Percentiles rank a stretch among this genome's conserved stretches.
These are phyloP conservation scores for Tuberolachnus salignus DNA, from an alignment of 2,888 invertebrate genomes.

Conservation along the genomic window DNA sequence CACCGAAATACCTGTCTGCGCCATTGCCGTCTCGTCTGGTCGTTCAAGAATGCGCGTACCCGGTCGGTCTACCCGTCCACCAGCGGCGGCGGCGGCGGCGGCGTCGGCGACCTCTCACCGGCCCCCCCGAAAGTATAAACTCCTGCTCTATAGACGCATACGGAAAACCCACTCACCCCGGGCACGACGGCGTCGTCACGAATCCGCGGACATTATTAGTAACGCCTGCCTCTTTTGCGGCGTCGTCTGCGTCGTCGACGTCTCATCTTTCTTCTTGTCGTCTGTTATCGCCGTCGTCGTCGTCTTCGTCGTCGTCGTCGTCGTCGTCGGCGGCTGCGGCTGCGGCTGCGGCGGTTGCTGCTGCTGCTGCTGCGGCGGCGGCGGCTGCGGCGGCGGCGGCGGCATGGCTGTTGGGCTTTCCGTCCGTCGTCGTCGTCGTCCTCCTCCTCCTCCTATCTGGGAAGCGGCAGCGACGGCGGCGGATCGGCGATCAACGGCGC, in stretches of 20 bases:
- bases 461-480: constrained; percentile 43
- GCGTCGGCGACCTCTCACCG: too few relatives aligned
- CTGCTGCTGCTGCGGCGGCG: not conserved
- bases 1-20: constrained; percentile 23
- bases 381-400: constrained; percentile 38
- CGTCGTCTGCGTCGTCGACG: not conserved
- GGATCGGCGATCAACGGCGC: constrained; percentile 16
- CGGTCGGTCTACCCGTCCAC: too few relatives aligned
- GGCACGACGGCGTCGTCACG: constrained; percentile 24
- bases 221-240: not conserved
- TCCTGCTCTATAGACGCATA: too few relatives aligned
- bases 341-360: constrained; percentile 42
- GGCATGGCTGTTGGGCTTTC: constrained; percentile 11
- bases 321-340: constrained; percentile 35
- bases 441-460: not conserved
- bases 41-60: too few relatives aligned
- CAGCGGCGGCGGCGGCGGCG: too few relatives aligned
- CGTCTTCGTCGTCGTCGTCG: not conserved
- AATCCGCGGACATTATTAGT: not conserved
- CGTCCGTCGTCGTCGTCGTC: constrained; percentile 28
- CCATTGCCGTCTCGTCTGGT: not conserved
- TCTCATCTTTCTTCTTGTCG: not conserved
- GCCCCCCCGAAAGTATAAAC: too few relatives aligned
- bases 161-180: not conserved
- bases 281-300: not conserved